These are phyloP conservation scores for Cantharis rufa DNA, from an alignment of 2,888 invertebrate species.

Conservation along the genomic window DNA sequence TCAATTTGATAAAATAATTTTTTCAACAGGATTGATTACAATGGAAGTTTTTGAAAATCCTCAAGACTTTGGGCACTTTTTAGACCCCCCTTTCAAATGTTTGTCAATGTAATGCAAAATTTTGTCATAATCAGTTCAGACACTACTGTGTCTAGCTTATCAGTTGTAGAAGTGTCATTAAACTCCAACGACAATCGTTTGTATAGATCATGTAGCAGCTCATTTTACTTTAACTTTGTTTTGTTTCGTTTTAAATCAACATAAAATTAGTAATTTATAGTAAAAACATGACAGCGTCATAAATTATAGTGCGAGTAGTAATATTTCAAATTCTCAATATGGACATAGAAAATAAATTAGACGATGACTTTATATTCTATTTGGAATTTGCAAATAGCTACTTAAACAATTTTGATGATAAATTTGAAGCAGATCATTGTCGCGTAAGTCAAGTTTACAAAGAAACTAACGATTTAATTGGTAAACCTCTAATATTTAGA, in stretches of 20 bases:
- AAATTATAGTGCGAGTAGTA: not conserved
- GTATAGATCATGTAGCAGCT: not conserved
- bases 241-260: not conserved
- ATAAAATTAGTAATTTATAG: not conserved
- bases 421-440: conserved; percentile 39
- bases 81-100: no score
- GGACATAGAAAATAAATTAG: conserved; percentile 52
- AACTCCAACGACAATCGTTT: no score
- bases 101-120: no score
- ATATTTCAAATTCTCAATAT: conserved; percentile 1
- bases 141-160: no score
- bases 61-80: no score
- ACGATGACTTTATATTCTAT: conserved; percentile 57
- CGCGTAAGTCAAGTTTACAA: conserved; percentile 32
- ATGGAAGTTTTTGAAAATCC: no score
- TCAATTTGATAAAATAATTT: no score
- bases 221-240: not conserved
- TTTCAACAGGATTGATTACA: no score
- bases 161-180: no score
- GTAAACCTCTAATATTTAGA: conserved; percentile 32
- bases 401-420: conserved; percentile 40
- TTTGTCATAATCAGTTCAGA: no score
- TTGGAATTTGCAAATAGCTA: conserved; percentile 51
- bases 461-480: conserved; percentile 10
- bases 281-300: not conserved